These are phyloP conservation scores for Listronotus oregonensis DNA, from an alignment of 1,140 invertebrate species.

Conservation along the genomic window DNA sequence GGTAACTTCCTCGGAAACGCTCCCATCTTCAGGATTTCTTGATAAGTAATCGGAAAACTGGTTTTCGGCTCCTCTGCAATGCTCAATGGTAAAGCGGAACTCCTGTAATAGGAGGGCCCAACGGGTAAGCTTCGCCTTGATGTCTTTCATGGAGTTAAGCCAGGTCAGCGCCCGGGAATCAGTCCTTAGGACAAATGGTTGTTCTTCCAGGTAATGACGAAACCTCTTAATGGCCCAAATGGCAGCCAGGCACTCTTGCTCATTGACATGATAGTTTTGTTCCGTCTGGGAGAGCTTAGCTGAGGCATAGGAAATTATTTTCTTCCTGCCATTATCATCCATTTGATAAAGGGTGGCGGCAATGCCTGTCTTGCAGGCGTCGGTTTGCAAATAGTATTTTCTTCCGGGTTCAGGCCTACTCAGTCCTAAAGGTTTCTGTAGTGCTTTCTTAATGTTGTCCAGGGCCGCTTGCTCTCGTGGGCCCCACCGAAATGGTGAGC, in stretches of 20 bases:
- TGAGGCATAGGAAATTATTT: constrained; percentile 31
- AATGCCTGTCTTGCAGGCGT: constrained; percentile 38
- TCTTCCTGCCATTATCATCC: constrained; percentile 1
- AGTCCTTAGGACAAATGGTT: constrained; percentile 25
- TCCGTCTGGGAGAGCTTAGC: constrained; percentile 22
- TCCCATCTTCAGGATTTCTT: no score
- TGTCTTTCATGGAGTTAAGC: constrained; percentile 40
- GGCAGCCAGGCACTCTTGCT: constrained; percentile 56
- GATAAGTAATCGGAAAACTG: constrained; percentile 29
- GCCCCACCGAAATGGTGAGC: constrained; percentile 6
- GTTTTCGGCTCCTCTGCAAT: constrained; percentile 41
- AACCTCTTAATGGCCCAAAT: constrained; percentile 55
- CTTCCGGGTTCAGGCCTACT: constrained; percentile 38
- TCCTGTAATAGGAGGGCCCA: constrained; percentile 46
- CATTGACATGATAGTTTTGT: constrained; percentile 37
- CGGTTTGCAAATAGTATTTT: constrained; percentile 45
- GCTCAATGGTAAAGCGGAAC: constrained; percentile 38
- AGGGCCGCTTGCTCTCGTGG: constrained; percentile 26
- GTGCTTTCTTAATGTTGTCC: constrained; percentile 42
- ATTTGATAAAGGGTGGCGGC: constrained; percentile 46
- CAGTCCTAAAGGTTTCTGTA: constrained; percentile 38
- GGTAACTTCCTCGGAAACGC: no score
- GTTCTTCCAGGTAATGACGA: constrained; percentile 45
- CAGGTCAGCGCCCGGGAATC: constrained; percentile 40
- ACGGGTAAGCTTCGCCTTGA: constrained; percentile 43